Percentiles rank a stretch among this genome's conserved stretches.
phyloP scores from a whole-genome alignment of 2,113 vertebrate genomes.

The Notothenia coriiceps region DNA sequence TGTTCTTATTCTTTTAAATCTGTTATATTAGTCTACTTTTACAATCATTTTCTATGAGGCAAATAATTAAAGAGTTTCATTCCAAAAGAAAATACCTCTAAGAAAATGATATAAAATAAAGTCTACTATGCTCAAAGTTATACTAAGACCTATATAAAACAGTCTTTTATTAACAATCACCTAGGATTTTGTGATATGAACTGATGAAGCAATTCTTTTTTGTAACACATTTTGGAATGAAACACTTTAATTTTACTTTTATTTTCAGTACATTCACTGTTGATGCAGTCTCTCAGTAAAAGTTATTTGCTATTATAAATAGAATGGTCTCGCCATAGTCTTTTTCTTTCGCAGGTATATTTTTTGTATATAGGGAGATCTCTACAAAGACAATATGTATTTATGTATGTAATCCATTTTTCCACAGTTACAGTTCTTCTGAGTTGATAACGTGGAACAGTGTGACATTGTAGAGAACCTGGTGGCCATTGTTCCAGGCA shows the following conservation, averaged over 20 bases:
- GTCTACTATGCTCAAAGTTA: constrained; percentile 41
- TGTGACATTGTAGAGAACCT: constrained; percentile 97
- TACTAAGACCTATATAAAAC: constrained; percentile 58
- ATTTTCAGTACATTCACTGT: constrained; percentile 60
- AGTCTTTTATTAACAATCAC: constrained; percentile 40
- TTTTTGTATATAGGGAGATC: constrained; percentile 81
- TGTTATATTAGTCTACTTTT: constrained; percentile 71
- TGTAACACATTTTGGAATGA: constrained; percentile 74
- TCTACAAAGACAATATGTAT: constrained; percentile 63
- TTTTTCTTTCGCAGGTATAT: constrained; percentile 67
- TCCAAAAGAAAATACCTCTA: constrained; percentile 67
- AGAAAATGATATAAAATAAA: constrained; percentile 71
- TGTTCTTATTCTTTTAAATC: constrained; percentile 66
- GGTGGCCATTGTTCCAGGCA: constrained; percentile 99
- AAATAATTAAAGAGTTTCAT: constrained; percentile 75
- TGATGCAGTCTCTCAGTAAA: constrained; percentile 58
- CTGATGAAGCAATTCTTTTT: constrained; percentile 34
- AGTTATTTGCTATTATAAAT: constrained; percentile 56
- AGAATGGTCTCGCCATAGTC: constrained; percentile 49
- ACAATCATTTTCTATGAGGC: constrained; percentile 76
- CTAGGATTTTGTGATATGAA: constrained; percentile 34
- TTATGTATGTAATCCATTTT: constrained; percentile 33
- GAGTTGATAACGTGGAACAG: constrained; percentile 97
- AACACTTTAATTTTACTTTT: constrained; percentile 60
- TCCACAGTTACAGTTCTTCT: constrained; percentile 90